Base-by-base conservation (phyloP, 2,888 invertebrate genomes). In the Euzophera pinguis region DNA sequence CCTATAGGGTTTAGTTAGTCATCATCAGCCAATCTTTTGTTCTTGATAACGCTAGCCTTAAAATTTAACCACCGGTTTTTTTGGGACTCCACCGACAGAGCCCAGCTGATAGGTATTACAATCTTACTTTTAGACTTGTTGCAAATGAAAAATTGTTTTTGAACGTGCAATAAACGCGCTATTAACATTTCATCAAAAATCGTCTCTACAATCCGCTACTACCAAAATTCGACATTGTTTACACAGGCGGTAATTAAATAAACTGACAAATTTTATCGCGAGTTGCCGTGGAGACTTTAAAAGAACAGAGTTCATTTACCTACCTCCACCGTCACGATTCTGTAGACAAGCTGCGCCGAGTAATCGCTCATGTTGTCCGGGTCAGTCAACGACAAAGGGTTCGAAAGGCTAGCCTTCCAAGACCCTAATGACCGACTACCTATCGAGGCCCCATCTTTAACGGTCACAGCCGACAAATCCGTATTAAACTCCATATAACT, bases 281-380 rank as follows among this genome's bases (percentile, higher is more conserved):
- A 62, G 67, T 73, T 71, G 67, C 62, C 63, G 71, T 5, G 72
- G 67, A 66, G 67, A 70, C 69, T 77, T 67, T 75, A 76, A 78
- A 75, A 75, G 64, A 58, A 59, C 54, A 16, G 69, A 73, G 82
- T 81, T 86, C 83, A 72, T 84, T 83, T 72, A 90, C 92, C 89
- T 85, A 97, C 97, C 91, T 95, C 92, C 22, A 97, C 94, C 0
- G 97, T 96, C 47, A 95, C 95, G 50, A 98, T 93, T 62, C 96
- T 92, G 84, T 97, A 98, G n/a, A 95, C 95, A 29, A 95, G 93
- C 65, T 95, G 94, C 3, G 96, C 96, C 0, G 94, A 94, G 63
- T 95, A 93, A 78, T 94, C 95, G 63, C 90, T 92, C 91, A 95
- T 93, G 49, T 92, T 92, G 61, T 91, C 91, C 42, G 93, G 92